Evolutionary conservation across 2,113 vertebrate species (phyloP), one percentile per base, ranked within the genome.

Genomic region (Sapayoa aenigma): DNA sequence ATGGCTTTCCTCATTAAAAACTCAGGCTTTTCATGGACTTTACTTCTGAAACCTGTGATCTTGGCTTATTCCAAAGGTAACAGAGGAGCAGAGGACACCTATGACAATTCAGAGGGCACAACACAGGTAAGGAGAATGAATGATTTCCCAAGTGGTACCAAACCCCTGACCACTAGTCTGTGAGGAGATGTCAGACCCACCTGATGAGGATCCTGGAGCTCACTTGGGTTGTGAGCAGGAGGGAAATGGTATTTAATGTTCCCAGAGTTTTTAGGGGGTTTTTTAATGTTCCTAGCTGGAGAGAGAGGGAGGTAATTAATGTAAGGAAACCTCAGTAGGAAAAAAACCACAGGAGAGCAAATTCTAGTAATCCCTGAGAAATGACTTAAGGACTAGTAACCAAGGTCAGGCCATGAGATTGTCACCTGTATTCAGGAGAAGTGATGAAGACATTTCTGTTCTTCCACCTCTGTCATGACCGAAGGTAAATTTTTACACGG

Each of bases 51-150:
- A 6, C 24, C n/a, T 86, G 56, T 78, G 59, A 9, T 85, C 92
- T 77, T 92, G 55, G 9, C 33, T 94, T 30, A 2, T 90, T 84
- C 59, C 39, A 59, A 91, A 96, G 95, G 96, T 68, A 62, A 17
- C 60, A 50, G 52, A 41, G 21, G 60, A 87, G 78, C 55, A 93
- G 85, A 93, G 47, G 13, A 71, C 82, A 56, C 4, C 55, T 60
- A 35, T 37, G 82, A 74, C 13, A 76, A 68, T 44, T 1, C 87
- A 85, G 72, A 76, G 19, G 41, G 39, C 72, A 18, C 2, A 87
- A 55, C 59, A 25, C 63, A 74, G 94, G 96, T 97, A 88, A 96
- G 85, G 56, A 85, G 80, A 71, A 58, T 0, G 0, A 33, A 2
- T 22, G 9, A 10, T 73, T 49, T 69, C 82, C 72, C 58, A 14